Base-by-base conservation (phyloP, 1,140 invertebrate genomes). In the Heliconius eleuchia region DNA sequence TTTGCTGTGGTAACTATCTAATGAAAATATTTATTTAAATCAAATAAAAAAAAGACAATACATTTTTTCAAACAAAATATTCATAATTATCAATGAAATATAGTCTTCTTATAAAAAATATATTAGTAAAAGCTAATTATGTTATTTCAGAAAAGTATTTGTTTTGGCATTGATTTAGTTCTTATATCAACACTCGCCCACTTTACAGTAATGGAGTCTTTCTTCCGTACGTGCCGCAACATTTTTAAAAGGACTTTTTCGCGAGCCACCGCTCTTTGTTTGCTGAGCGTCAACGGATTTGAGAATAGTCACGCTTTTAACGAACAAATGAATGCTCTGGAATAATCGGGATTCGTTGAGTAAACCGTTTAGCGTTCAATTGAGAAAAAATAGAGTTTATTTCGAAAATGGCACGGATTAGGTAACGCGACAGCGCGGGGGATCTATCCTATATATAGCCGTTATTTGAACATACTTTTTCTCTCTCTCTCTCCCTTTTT, bases 181-280 rank as follows among this genome's bases (percentile, higher is more conserved):
- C 90, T 86, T 92, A 81, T 87, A 90, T 87, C 88, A 93, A 94
- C 92, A 94, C 74, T 84, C 81, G 66, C 86, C 81, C 90, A 90
- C 91, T 92, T 88, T 86, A 76, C 88, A 84, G 88, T 92, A 92
- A 92, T 93, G 91, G 92, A 89, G 89, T 86, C 87, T 89, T 88
- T 84, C 86, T 86, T 85, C 85, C 87, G 92, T 92, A 94, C 92
- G 92, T 94, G 92, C 91, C 92, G 88, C 88, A 90, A 92, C 92
- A 94, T 94, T 94, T 94, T 94, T 94, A 93, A 94, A 91, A 89
- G 92, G 92, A 94, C 92, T 94, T 94, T 94, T 94, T 94, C 92
- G 92, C 92, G 85, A 91, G 85, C 89, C 83, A 86, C 80, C 89
- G 88, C 84, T 87, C 83, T 81, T 76, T 94, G 92, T 94, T 94